Percentiles rank a stretch among this genome's conserved stretches.
Evolutionary conservation across 2,113 vertebrate species (phyloP).

Genomic region (Myrmecophaga tridactyla): DNA sequence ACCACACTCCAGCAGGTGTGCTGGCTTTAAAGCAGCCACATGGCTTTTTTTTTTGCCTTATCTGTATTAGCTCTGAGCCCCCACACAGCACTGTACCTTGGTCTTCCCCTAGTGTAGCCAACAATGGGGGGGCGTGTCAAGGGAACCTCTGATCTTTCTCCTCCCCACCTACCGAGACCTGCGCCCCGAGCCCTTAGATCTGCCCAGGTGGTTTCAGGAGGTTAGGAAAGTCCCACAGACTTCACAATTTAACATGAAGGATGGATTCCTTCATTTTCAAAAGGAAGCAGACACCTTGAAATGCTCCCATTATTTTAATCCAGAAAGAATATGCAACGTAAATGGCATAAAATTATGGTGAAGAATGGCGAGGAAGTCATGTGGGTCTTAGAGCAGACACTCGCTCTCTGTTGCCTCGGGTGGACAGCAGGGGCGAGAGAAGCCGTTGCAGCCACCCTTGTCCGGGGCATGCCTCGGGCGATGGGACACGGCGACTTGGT

Average conservation of each 20-base stretch:
- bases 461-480: background rate
- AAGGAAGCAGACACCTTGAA: background rate
- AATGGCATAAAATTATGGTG: background rate
- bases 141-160: background rate
- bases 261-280: background rate
- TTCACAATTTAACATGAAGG: background rate
- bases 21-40: conserved; percentile 18
- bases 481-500: background rate
- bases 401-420: background rate
- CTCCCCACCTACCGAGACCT: background rate
- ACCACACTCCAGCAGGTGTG: background rate
- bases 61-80: background rate
- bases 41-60: background rate
- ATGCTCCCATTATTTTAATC: background rate
- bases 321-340: background rate
- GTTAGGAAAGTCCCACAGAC: background rate
- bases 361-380: background rate
- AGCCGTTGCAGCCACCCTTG: too few species aligned
- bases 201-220: background rate
- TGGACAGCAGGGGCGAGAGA: background rate
- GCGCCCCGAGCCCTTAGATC: background rate
- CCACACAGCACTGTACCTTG: background rate
- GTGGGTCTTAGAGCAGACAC: background rate
- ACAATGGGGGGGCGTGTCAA: background rate
- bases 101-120: background rate